Conservation (phyloP, 1,140 invertebrate species). For the Zaprionus kolodkinae region DNA sequence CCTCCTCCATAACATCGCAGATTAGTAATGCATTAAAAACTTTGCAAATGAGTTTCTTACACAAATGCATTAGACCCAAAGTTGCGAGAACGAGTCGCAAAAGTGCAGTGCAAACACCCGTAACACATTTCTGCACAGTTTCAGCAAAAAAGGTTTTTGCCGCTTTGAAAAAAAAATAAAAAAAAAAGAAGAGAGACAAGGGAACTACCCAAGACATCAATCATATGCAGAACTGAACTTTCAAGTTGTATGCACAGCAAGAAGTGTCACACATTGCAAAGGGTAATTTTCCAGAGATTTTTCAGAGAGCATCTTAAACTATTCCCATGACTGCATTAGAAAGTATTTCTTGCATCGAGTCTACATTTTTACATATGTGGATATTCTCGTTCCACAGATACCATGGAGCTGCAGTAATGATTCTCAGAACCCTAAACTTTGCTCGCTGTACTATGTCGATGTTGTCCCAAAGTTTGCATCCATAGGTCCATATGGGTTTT, state of each 20-base stretch:
- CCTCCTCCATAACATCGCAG: neutral
- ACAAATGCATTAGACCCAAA: neutral
- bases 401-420: no score
- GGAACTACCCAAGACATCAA: neutral
- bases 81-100: neutral
- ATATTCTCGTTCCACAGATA: no score
- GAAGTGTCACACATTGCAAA: neutral
- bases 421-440: no score
- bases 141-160: neutral
- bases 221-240: slow-evolving; percentile 1
- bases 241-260: neutral
- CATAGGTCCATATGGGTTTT: no score
- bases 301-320: neutral
- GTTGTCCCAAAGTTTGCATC: no score
- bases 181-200: neutral
- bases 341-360: neutral
- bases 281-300: no score
- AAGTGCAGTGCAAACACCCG: neutral
- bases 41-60: slow-evolving; percentile 1
- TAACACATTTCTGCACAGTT: neutral
- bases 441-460: no score
- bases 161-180: neutral
- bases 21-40: neutral
- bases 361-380: no score
- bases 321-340: neutral